Conservation (phyloP, 1,140 invertebrate species). For the Orius insidiosus region DNA sequence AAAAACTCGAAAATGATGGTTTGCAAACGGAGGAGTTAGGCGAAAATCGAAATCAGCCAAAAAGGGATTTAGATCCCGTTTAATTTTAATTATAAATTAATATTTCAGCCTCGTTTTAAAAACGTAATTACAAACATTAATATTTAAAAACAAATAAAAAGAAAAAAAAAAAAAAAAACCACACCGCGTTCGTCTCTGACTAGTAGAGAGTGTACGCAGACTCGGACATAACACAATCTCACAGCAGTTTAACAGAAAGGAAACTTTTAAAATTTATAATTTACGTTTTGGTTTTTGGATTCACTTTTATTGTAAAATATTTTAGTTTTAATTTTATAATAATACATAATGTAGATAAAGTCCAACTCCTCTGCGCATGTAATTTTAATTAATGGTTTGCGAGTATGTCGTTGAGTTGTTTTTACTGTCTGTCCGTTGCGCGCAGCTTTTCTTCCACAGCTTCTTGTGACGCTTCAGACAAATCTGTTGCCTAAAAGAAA, state of each 20-base stretch:
- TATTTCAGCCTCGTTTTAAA: too few species aligned
- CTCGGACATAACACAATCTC: slow-evolving; percentile 1
- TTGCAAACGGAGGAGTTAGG: background rate
- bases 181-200: too few species aligned
- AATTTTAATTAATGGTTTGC: slow-evolving; percentile 2
- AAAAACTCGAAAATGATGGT: background rate
- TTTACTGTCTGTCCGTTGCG: slow-evolving; percentile 79
- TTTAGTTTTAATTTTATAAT: slow-evolving; percentile 2
- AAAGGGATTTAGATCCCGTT: background rate
- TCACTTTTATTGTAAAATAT: background rate
- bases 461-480: slow-evolving; percentile 77
- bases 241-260: background rate
- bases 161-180: too few species aligned
- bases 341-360: slow-evolving; percentile 3
- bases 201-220: background rate
- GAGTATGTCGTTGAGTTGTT: slow-evolving; percentile 9
- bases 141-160: too few species aligned
- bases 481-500: slow-evolving; percentile 54
- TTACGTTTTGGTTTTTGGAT: slow-evolving; percentile 1
- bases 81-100: background rate
- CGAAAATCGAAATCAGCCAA: background rate
- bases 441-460: slow-evolving; percentile 82
- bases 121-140: too few species aligned
- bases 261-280: slow-evolving; percentile 2
- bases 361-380: slow-evolving; percentile 4